A percentile compares a stretch with the other conserved stretches of the same genome.
phyloP scores from a whole-genome alignment of 2,888 invertebrate genomes.

The Drosophila multiciliata region DNA sequence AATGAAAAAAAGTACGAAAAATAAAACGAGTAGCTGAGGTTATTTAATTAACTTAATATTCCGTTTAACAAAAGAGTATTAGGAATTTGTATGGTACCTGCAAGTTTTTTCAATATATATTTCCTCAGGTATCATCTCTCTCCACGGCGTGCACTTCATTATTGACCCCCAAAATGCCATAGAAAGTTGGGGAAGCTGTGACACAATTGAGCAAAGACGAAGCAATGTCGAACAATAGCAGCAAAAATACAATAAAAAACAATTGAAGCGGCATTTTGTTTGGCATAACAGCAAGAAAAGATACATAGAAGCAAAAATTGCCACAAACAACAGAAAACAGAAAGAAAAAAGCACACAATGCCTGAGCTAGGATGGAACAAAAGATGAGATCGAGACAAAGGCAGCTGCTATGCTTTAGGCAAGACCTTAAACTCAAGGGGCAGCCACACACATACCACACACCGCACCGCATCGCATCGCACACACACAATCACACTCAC shows the following conservation, averaged over 20 bases:
- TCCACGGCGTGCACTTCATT: slow-evolving; percentile 52
- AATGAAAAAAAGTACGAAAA: neutral
- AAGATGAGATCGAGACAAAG: slow-evolving; percentile 75
- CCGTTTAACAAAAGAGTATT: neutral
- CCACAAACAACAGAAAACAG: slow-evolving; percentile 46
- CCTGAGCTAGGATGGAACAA: slow-evolving; percentile 62
- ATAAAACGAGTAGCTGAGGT: neutral
- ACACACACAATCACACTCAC: slow-evolving; percentile 24
- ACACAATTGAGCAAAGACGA: slow-evolving; percentile 62
- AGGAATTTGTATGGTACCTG: neutral
- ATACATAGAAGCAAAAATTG: slow-evolving; percentile 46
- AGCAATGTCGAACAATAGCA: slow-evolving; percentile 42
- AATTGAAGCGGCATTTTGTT: slow-evolving; percentile 57
- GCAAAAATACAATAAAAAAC: slow-evolving; percentile 41
- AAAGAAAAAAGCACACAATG: slow-evolving; percentile 65
- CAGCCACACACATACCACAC: slow-evolving; percentile 45
- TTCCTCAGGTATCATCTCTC: slow-evolving; percentile 1
- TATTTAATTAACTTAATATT: neutral
- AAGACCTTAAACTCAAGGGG: slow-evolving; percentile 63
- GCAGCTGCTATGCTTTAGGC: slow-evolving; percentile 69
- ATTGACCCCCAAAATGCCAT: slow-evolving; percentile 60
- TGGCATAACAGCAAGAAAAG: slow-evolving; percentile 51
- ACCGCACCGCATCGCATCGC: slow-evolving; percentile 28
- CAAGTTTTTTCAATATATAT: neutral
- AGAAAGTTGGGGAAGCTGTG: slow-evolving; percentile 54